A percentile compares a stretch with the other conserved stretches of the same genome.
phyloP scores from a whole-genome alignment of 2,888 invertebrate species.

The Drosophila ustulata region DNA sequence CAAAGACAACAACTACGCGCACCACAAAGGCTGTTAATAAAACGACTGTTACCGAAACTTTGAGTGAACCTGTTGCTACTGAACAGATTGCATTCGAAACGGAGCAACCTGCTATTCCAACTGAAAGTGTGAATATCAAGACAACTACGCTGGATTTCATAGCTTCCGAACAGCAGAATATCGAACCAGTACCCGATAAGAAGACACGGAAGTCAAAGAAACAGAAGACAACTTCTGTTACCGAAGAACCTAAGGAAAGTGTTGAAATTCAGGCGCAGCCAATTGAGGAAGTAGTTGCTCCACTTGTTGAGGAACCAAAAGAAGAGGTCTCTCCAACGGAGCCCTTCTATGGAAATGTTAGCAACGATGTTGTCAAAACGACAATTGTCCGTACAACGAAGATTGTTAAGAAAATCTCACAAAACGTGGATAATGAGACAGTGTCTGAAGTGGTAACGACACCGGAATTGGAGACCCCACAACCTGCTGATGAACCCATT shows the following conservation, averaged over 20 bases:
- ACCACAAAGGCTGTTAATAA: slow-evolving; percentile 65
- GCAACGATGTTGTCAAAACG: slow-evolving; percentile 77
- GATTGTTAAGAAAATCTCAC: slow-evolving; percentile 77
- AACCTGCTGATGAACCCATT: slow-evolving; percentile 11
- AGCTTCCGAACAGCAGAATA: slow-evolving; percentile 43
- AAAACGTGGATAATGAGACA: slow-evolving; percentile 62
- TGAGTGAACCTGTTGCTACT: background rate
- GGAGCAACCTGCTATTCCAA: slow-evolving; percentile 17
- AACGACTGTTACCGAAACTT: slow-evolving; percentile 30
- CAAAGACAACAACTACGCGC: slow-evolving; percentile 63
- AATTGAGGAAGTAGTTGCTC: slow-evolving; percentile 13
- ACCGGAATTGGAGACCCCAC: slow-evolving; percentile 22
- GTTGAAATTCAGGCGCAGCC: background rate
- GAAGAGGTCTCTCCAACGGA: slow-evolving; percentile 12
- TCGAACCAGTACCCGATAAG: slow-evolving; percentile 23
- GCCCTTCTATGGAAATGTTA: slow-evolving; percentile 12
- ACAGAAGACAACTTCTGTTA: slow-evolving; percentile 5
- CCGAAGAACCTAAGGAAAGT: background rate
- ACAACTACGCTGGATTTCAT: slow-evolving; percentile 59
- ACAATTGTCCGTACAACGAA: slow-evolving; percentile 81
- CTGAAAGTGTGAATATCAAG: slow-evolving; percentile 30
- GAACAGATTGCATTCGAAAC: background rate
- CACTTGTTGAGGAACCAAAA: slow-evolving; percentile 13
- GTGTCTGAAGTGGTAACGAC: slow-evolving; percentile 16
- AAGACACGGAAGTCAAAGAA: slow-evolving; percentile 41